These are phyloP conservation scores for Caenorhabditis briggsae DNA, from an alignment of 1,140 invertebrate genomes.

Conservation along the genomic window DNA sequence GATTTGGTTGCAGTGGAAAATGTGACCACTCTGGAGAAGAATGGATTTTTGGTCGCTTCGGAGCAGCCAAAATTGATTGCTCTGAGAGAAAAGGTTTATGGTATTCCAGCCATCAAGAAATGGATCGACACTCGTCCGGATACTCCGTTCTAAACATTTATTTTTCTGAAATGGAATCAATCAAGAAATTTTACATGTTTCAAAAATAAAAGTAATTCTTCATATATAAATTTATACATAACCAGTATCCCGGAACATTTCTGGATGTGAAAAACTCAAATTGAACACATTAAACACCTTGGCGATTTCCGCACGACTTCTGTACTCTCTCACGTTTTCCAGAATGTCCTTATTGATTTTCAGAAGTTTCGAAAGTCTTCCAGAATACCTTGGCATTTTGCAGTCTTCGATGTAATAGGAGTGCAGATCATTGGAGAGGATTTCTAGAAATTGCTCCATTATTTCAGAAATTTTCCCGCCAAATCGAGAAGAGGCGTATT, in stretches of 20 bases:
- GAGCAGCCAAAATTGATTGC: slow-evolving; percentile 1
- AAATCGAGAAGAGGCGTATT: slow-evolving; percentile 24
- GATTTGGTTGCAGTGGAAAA: background rate
- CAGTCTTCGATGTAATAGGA: background rate
- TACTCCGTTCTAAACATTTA: background rate
- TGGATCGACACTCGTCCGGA: background rate
- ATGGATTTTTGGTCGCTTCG: background rate
- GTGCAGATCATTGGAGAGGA: slow-evolving; percentile 2
- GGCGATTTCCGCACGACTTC: slow-evolving; percentile 12
- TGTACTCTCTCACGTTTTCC: slow-evolving; percentile 4
- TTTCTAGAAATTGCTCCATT: background rate
- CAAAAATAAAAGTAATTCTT: background rate
- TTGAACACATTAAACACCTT: slow-evolving; percentile 37
- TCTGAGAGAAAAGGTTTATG: background rate
- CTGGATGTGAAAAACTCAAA: slow-evolving; percentile 22
- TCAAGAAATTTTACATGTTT: no score
- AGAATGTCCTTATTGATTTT: slow-evolving; percentile 27
- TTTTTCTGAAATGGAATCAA: background rate
- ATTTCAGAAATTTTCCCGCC: background rate
- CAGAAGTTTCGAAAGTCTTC: background rate
- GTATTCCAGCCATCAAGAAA: background rate
- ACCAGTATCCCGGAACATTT: slow-evolving; percentile 31
- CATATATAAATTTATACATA: background rate
- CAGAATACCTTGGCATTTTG: slow-evolving; percentile 19
- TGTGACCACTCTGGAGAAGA: background rate